phyloP scores from a whole-genome alignment of 1,140 invertebrate species.

The Episyrphus balteatus region DNA sequence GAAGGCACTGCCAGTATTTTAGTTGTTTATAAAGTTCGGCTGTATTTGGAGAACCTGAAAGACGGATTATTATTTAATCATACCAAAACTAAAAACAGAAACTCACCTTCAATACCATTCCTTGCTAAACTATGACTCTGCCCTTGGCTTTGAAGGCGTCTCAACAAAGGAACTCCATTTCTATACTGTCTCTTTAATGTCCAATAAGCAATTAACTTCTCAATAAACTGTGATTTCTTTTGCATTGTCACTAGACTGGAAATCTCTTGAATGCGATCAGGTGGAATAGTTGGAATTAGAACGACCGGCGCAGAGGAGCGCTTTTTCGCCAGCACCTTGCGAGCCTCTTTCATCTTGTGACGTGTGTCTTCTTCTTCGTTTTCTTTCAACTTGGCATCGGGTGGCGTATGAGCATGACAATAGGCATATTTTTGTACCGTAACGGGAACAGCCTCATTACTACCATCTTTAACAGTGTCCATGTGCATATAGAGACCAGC shows the following conservation, averaged over 20 bases:
- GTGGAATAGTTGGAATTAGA: constrained; percentile 86
- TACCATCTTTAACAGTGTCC: constrained; percentile 71
- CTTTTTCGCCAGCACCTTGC: constrained; percentile 65
- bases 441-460: constrained; percentile 53
- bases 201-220: constrained; percentile 85
- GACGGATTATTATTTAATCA: background rate
- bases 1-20: constrained; percentile 88
- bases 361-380: constrained; percentile 32
- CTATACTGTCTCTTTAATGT: constrained; percentile 89
- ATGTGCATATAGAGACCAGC: constrained; percentile 94
- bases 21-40: constrained; percentile 72
- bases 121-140: constrained; percentile 39
- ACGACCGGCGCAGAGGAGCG: constrained; percentile 81
- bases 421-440: constrained; percentile 92
- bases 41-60: constrained; percentile 45
- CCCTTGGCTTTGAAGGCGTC: constrained; percentile 68
- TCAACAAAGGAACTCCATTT: constrained; percentile 88
- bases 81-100: background rate
- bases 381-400: constrained; percentile 46
- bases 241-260: constrained; percentile 54
- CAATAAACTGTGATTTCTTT: constrained; percentile 77
- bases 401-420: constrained; percentile 87
- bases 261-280: constrained; percentile 78
- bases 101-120: constrained; percentile 25
- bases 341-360: constrained; percentile 63